Base-by-base conservation (phyloP, 2,113 vertebrate species). In the Pipa parva region DNA sequence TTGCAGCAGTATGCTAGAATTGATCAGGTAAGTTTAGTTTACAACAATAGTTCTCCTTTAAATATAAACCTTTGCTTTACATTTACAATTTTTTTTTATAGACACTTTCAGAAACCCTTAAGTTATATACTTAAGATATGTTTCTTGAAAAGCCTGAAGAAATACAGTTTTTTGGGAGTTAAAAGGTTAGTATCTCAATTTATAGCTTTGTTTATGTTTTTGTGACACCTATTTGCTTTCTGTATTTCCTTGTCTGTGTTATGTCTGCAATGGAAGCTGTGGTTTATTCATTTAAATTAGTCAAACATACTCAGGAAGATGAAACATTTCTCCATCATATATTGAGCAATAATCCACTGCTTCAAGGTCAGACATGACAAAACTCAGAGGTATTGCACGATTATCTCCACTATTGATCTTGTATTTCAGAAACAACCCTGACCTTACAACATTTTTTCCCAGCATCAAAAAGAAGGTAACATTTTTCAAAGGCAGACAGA, bases 361-460 rank as follows among this genome's bases (percentile, higher is more conserved):
- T 59, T 85, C 72, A 84, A 84, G 73, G 73, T 83, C 72, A 87
- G 61, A 55, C 54, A 69, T 69, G 55, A 76, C 52, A 76, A 68
- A 80, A 76, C 29, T 79, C 68, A 79, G 45, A 76, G 71, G 73
- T 55, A 77, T 7, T 33, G 7, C n/a, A 71, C 77, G 74, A 82
- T 79, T 83, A 77, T 81, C 69, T 82, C 71, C 75, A 66, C 78
- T 84, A 82, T 77, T 83, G 78, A 84, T 86, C 78, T 77, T 75
- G 39, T 22, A 63, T 68, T 45, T 65, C 1, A 74, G 75, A 74
- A 79, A 52, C 71, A 70, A 74, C 20, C 9, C 56, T 77, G 72
- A 79, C 63, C 71, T 81, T 72, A 73, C 67, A 72, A 66, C n/a
- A 79, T 80, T 66, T 80, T 57, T 1, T 77, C 45, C 72, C 48